These are phyloP conservation scores for Sus scrofa DNA, from an alignment of 2,113 vertebrate genomes.

Conservation along the genomic window T2T-Sscrofa CM000827.6:40939501-40940000, in stretches of 20 bases:
- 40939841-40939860: neutral
- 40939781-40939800: neutral
- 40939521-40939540: neutral
- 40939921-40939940: neutral
- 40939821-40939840: neutral
- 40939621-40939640: neutral
- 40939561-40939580: neutral
- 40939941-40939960: neutral
- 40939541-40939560: neutral
- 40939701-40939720: neutral
- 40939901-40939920: neutral
- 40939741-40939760: neutral
- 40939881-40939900: neutral
- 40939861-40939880: neutral
- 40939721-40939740: neutral
- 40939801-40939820: neutral
- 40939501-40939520: no score
- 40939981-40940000: neutral
- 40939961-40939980: neutral
- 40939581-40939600: neutral
- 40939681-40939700: neutral
- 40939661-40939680: neutral
- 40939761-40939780: neutral
- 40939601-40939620: neutral
- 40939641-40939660: neutral